Evolutionary conservation across 2,113 vertebrate species (phyloP).

Genomic region (Centropristis striata): DNA sequence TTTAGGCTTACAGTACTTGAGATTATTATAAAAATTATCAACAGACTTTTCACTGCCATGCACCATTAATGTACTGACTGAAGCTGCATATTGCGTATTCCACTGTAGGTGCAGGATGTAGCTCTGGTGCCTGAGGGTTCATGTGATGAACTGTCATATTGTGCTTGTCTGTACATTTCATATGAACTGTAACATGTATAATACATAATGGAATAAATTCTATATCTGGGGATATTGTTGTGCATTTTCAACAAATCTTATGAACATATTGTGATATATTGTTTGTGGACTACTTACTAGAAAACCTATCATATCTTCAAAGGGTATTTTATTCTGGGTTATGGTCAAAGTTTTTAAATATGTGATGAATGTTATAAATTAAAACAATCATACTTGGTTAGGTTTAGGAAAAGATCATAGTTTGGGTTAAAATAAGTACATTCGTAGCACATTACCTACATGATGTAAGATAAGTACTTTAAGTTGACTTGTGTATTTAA

Average conservation of each 20-base stretch:
- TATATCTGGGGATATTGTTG: background rate
- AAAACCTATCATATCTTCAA: no score
- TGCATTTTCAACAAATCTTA: background rate
- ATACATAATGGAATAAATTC: constrained; percentile 8
- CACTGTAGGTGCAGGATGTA: background rate
- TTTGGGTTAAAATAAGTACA: no score
- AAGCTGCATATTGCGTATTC: background rate
- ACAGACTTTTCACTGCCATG: background rate
- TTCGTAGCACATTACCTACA: no score
- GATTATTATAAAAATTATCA: background rate
- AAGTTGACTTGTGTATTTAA: no score
- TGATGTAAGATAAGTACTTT: no score
- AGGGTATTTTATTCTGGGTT: no score
- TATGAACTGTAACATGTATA: background rate
- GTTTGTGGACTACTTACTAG: background rate
- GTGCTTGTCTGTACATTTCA: background rate
- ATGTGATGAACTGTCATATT: constrained; percentile 25
- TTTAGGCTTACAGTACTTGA: background rate
- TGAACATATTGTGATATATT: background rate
- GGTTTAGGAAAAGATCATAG: no score
- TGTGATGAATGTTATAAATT: no score
- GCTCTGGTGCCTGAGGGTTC: constrained; percentile 25
- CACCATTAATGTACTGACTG: background rate
- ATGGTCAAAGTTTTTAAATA: no score
- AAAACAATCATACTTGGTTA: no score